Evolutionary conservation across 2,113 vertebrate genomes (phyloP), one percentile per base, ranked within the genome.

Genomic region (Girardinichthys multiradiatus): DNA sequence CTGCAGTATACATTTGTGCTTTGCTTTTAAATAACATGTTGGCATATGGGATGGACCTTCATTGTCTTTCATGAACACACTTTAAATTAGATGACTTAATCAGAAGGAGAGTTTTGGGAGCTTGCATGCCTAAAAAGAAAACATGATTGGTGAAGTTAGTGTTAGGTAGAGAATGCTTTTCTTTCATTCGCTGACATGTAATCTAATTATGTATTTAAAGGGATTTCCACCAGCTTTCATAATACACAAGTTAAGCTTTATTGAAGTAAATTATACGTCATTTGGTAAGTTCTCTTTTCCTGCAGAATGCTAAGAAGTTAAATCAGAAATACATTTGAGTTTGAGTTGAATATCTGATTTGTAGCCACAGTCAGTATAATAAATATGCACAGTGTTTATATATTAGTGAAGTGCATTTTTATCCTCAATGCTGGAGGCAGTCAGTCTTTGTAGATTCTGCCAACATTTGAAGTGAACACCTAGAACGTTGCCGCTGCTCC

Each of bases 401-500:
- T 26, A 60, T 79, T 29, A 45, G 19, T 65, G 29, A 24, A 10
- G 10, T n/a, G 2, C 21, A 79, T 86, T 82, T 81, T 73, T 28
- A 84, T 62, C 35, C 5, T 26, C 27, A 31, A 39, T 78, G 45
- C 1, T 45, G 64, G 79, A 71, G 75, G 67, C 70, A 48, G 11
- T 72, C 45, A 28, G 61, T 48, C 45, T 15, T 30, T 37, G 48
- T 58, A 4, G 28, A 66, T 58, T 63, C 19, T 42, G 80, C 42
- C 68, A 35, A 21, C 48, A 81, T 87, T 89, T 85, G 85, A 4
- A 76, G 81, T 64, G 3, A 72, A 73, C 79, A 64, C 75, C 54
- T 72, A 75, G 79, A 75, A 76, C 85, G 42, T 68, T 6, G 28
- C 79, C 76, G 39, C 42, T 57, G 66, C 75, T 74, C 45, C 0